Evolutionary conservation across 2,113 vertebrate species (phyloP), one percentile per base, ranked within the genome.

Genomic region (Cyprinodon variegatus): DNA sequence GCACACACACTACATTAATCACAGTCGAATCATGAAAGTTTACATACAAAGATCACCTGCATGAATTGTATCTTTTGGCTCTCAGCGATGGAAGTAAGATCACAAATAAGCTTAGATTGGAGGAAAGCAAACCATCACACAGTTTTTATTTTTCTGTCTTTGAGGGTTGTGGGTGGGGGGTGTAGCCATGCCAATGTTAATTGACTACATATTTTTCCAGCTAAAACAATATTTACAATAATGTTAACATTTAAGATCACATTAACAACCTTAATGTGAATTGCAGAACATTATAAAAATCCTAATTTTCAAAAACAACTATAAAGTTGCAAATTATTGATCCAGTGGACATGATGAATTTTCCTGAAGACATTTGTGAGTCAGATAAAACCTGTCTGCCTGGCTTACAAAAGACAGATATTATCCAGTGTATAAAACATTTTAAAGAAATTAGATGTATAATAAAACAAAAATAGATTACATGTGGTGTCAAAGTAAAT

Each of bases 321-420:
- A 29, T 29, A 29, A 29, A 29, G 29, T 29, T 29, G 29, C 29
- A 29, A 29, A 50, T 17, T 14, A 53, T 14, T 7, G 15, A 53
- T 8, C 9, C 50, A n/a, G 20, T n/a, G 50, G 20, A n/a, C 50
- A 62, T 29, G 15, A 37, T 50, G 64, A 14, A 45, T 62, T 63
- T 41, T 76, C 68, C 80, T 76, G 38, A 63, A 79, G 73, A 12
- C 67, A 60, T 76, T 75, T 76, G 45, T 46, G 60, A 22, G 41
- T 62, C 45, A 76, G 79, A 82, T 81, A 83, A 87, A 84, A 74
- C n/a, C 41, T 60, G 79, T 84, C 77, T 80, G 78, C 62, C 53
- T 76, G 15, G 53, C 17, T 17, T 4, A 17, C 15, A 57, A 6
- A 57, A 59, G 6, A 41, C 41, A 41, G 29, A 41, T 4, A 41